Percentiles rank a stretch among this genome's conserved stretches.
These are phyloP conservation scores for Clavelina lepadiformis DNA, from an alignment of 23 tunicate genomes.

Conservation along the genomic window DNA sequence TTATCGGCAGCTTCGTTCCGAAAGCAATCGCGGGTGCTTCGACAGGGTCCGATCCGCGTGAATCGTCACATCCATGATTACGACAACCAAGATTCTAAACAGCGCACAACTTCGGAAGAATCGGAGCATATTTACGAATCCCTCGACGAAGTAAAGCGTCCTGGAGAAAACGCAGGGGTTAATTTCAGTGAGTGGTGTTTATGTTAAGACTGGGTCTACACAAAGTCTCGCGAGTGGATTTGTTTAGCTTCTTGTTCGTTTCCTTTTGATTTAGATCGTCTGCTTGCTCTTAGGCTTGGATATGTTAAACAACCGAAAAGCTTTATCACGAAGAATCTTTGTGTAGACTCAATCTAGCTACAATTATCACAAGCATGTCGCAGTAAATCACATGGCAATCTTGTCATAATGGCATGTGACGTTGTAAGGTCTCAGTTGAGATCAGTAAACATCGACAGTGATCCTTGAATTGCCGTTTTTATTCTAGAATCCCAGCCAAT, in stretches of 20 bases:
- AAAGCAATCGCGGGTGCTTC: conserved; percentile 8
- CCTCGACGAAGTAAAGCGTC: conserved; percentile 19
- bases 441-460: neutral
- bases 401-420: neutral
- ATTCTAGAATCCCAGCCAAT: conserved; percentile 7
- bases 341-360: neutral
- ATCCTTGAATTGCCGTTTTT: neutral
- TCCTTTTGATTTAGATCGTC: no score
- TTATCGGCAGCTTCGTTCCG: neutral
- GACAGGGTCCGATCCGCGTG: conserved; percentile 36
- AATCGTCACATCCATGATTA: conserved; percentile 53
- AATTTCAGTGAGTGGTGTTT: neutral
- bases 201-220: neutral
- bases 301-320: no score
- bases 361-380: neutral
- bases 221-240: no score
- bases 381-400: neutral
- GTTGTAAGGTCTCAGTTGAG: neutral
- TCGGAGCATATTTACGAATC: conserved; percentile 59
- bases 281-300: no score
- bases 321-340: neutral
- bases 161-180: neutral
- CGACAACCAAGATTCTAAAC: neutral
- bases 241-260: no score
- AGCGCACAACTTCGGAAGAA: conserved; percentile 7